Evolutionary conservation across 2,113 vertebrate species (phyloP), one percentile per base, ranked within the genome.

Genomic region (Melanotaenia duboulayi): DNA sequence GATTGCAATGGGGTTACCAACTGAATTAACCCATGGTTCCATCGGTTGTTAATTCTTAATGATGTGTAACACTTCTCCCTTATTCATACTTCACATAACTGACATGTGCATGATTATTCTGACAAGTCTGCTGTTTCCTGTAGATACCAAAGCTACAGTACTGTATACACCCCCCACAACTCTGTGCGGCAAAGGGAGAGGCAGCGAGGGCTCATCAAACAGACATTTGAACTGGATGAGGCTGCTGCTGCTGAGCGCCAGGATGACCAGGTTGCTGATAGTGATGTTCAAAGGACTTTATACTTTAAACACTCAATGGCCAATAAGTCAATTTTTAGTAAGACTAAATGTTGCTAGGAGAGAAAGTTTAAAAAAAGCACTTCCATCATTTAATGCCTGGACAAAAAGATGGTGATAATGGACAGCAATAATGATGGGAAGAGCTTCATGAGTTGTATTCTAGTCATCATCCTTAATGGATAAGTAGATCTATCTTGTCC

Each of bases 181-280:
- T 55, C 93, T 0, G 96, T 97, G 90, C 92, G 91, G 0, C 96
- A 95, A 75, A 88, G 95, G 10, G 96, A 97, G 63, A 92, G 94
- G 24, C 96, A 96, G 90, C 94, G 91, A 51, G 95, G 94, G 1
- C 92, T 97, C 48, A 50, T 90, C 65, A 94, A 93, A 82, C 96
- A 97, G 87, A 92, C 94, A 70, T 97, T 95, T 67, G 96, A 97
- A 75, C 91, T 96, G 89, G 96, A 97, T 0, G 89, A 91, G 59
- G 87, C 82, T 16, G 90, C 86, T 0, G 89, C 78, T 0, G 88
- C 92, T 0, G 96, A 97, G 50, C 93, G 91, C 40, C 93, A 93
- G 0, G 95, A 97, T 9, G 96, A 97, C 48, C 92, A 91, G 94
- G 95, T 95, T 87, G 19, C 56, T 12, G 19, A 11, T 19, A 56